Evolutionary conservation across 2,888 invertebrate genomes (phyloP), one percentile per base, ranked within the genome.

Genomic region (Athalia rosae): DNA sequence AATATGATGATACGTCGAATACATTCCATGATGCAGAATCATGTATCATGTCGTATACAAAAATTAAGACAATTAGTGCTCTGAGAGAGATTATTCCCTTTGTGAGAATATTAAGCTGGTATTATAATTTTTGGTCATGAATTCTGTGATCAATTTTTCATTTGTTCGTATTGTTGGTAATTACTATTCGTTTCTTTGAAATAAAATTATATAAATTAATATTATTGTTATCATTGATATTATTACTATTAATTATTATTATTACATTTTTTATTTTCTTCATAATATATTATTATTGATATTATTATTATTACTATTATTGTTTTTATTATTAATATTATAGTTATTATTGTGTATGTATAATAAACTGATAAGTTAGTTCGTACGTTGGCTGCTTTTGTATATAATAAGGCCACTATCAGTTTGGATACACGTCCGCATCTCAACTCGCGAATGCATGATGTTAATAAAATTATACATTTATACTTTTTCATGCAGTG

Each of bases 51-150:
- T 86, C 82, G 80, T 85, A 85, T 85, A 84, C 58, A 71, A 85
- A 87, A 85, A 86, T 88, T 84, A 86, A 87, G 85, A 86, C 86
- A 86, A 88, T 45, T 43, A 74, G 88, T 88, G 88, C 87, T 87
- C 84, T 83, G 87, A 87, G 83, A 87, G 86, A 87, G 85, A 28
- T 28, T 28, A 28, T 82, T 87, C 84, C 83, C 62, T 41, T 74
- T 62, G 50, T 86, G 86, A 85, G 84, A 85, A 84, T 86, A 85
- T 85, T 85, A 82, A 85, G 85, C 85, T 82, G 84, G 83, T 85
- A 81, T 85, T 83, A 83, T 82, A 66, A 28, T 84, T 82, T 82
- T 85, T 83, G 84, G 81, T 85, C 85, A 81, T 84, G 82, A 81
- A 81, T 81, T 79, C 78, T 80, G 76, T 80, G 79, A 78, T 73